Evolutionary conservation across 2,113 vertebrate genomes (phyloP).

Genomic region (Girardinichthys multiradiatus): DNA sequence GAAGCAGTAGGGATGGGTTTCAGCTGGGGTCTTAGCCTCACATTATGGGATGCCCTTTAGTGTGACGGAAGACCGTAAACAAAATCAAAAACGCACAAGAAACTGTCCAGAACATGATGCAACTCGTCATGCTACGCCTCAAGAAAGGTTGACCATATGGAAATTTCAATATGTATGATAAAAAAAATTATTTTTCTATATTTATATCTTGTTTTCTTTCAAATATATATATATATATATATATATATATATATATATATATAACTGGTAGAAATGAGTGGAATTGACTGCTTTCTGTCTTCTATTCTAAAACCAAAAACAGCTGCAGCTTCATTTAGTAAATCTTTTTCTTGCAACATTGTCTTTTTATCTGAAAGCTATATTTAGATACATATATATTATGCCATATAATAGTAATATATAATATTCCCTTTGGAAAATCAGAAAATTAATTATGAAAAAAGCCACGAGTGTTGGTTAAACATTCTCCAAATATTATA

Average conservation of each 20-base stretch:
- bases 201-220: slow-evolving; percentile 82
- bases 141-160: slow-evolving; percentile 76
- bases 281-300: slow-evolving; percentile 74
- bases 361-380: slow-evolving; percentile 80
- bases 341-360: slow-evolving; percentile 73
- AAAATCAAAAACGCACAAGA: slow-evolving; percentile 71
- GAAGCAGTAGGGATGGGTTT: slow-evolving; percentile 59
- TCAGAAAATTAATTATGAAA: slow-evolving; percentile 82
- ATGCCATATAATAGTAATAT: slow-evolving; percentile 70
- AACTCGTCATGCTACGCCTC: slow-evolving; percentile 81
- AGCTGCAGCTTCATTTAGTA: slow-evolving; percentile 73
- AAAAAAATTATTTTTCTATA: slow-evolving; percentile 79
- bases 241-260: slow-evolving; percentile 73
- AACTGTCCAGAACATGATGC: slow-evolving; percentile 70
- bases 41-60: slow-evolving; percentile 79
- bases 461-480: slow-evolving; percentile 88
- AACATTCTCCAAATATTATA: slow-evolving; percentile 85
- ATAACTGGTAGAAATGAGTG: slow-evolving; percentile 81
- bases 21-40: slow-evolving; percentile 65
- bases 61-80: slow-evolving; percentile 81
- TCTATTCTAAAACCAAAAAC: slow-evolving; percentile 79
- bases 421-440: slow-evolving; percentile 79
- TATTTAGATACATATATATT: slow-evolving; percentile 79
- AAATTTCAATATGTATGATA: slow-evolving; percentile 78
- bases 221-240: slow-evolving; percentile 72